Conservation (phyloP, 2,113 vertebrate genomes). For the Zootoca vivipara region DNA sequence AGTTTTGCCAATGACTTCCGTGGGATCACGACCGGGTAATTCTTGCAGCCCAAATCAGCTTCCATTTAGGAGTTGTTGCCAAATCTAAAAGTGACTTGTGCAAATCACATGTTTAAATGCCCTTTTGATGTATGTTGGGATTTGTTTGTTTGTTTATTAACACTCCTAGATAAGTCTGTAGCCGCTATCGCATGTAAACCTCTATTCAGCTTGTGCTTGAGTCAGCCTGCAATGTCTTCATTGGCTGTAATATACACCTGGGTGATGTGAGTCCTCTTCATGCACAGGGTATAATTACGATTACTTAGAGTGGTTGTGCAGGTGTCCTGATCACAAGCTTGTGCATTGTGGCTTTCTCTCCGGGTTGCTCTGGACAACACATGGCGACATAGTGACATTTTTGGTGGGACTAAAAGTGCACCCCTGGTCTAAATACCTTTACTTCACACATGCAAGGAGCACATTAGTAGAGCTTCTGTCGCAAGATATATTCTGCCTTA, state of each 20-base stretch:
- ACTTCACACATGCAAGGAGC: no score
- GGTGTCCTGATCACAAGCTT: not conserved
- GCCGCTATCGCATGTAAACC: not conserved
- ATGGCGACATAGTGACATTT: no score
- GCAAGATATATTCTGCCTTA: not conserved
- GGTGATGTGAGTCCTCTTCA: not conserved
- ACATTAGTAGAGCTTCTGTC: not conserved
- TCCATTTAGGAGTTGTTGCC: not conserved
- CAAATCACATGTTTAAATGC: not conserved
- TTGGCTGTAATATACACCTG: not conserved
- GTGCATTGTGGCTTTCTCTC: not conserved
- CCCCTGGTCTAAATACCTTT: no score
- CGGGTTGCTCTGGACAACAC: no score
- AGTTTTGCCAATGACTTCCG: fast-evolving
- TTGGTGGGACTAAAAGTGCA: no score
- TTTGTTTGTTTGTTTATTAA: not conserved
- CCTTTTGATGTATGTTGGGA: not conserved
- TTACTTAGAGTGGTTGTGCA: no score
- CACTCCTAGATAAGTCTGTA: fast-evolving
- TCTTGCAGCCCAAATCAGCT: no score
- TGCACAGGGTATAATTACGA: no score
- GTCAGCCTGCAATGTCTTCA: not conserved
- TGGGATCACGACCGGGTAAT: not conserved
- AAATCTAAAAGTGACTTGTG: no score
- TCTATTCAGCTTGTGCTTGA: not conserved